Base-by-base conservation (phyloP, 2,797 vertebrate genomes). In the Notamacropus eugenii region DNA sequence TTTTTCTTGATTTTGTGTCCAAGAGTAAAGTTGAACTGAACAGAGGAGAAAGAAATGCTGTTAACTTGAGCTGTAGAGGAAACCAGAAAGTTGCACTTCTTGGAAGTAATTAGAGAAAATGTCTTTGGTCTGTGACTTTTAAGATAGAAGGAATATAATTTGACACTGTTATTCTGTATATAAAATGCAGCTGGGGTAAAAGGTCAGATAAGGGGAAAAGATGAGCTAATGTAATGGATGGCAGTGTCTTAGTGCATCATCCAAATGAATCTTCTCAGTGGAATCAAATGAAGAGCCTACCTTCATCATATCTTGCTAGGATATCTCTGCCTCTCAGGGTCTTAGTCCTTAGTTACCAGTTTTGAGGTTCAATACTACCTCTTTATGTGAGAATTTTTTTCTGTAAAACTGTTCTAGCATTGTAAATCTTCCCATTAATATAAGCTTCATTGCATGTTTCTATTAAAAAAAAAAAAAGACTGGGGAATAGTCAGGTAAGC, bases 61-160 rank as follows among this genome's bases (percentile, higher is more conserved):
- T 87, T 95, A 74, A 27, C 46, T 50, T 12, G 34, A 27, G 19
- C 52, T 31, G 54, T 29, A 91, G 46, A 40, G 24, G 22, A 29
- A 59, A 22, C 52, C 0, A 5, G 55, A 87, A 19, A 52, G 92
- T n/a, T 31, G 24, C 1, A 27, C 0, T 31, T 9, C 8, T 59
- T 28, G 10, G 6, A 87, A 82, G 62, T 5, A 3, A 22, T 22
- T 0, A 22, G 40, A 19, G 19, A 0, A 14, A 55, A 87, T 34
- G 14, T 59, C 31, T 56, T 54, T 1, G 1, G 5, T 10, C 28
- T 5, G 1, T 11, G 5, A 0, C 27, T 55, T 52, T 1, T 13
- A 3, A 28, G 74, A 24, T 0, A 9, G 24, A 90, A 40, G 27
- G 52, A 92, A 1, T 28, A 31, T 8, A 54, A 34, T 19, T 55